A percentile compares a stretch with the other conserved stretches of the same genome.
phyloP scores from a whole-genome alignment of 2,797 vertebrate species.

The Lagorchestes hirsutus region DNA sequence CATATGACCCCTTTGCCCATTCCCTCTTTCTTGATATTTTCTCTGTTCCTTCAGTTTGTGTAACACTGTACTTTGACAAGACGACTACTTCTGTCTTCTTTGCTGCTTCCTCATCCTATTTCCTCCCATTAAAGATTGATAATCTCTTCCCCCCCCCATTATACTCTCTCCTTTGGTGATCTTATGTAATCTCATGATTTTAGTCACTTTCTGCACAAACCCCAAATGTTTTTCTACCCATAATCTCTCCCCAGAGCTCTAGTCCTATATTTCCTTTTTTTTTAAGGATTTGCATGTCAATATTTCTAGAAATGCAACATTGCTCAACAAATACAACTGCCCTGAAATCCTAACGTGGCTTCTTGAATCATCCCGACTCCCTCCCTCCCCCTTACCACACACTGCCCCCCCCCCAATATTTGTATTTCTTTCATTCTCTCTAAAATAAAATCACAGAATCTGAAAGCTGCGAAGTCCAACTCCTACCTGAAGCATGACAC shows the following conservation, averaged over 20 bases:
- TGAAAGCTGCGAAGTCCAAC: neutral
- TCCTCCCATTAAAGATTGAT: neutral
- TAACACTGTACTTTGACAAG: neutral
- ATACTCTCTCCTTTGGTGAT: neutral
- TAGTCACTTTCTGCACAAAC: neutral
- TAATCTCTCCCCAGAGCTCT: neutral
- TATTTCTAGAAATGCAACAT: constrained; percentile 7
- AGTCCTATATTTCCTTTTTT: too few species aligned
- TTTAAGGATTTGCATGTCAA: neutral
- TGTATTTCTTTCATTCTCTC: neutral
- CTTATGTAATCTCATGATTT: neutral
- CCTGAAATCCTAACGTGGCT: neutral
- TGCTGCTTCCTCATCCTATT: neutral
- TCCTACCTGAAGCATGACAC: constrained; percentile 1
- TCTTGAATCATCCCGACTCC: constrained; percentile 1
- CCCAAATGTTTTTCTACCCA: neutral
- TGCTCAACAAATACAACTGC: neutral
- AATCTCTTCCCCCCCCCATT: neutral
- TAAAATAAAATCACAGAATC: constrained; percentile 3
- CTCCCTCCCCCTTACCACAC: neutral
- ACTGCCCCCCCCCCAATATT: neutral
- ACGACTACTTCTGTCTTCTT: neutral
- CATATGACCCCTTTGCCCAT: neutral
- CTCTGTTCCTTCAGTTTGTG: neutral
- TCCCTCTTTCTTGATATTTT: neutral